phyloP scores from a whole-genome alignment of 2,113 vertebrate species.

The Empidonax traillii region DNA sequence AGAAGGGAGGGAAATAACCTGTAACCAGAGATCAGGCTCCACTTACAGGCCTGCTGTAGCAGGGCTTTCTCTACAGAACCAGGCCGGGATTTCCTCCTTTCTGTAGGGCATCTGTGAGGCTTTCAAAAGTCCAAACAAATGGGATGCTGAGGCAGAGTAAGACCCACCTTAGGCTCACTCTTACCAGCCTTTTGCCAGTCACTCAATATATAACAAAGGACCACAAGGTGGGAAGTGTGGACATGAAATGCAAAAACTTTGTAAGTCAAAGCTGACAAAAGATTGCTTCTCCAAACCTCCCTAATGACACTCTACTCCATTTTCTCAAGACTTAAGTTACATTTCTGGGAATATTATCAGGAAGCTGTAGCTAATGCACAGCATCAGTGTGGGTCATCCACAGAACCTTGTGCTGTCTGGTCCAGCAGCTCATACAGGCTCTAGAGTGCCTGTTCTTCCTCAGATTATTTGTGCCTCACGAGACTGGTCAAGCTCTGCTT shows the following conservation, averaged over 20 bases:
- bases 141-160: background rate
- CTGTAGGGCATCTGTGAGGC: background rate
- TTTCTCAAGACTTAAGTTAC: background rate
- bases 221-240: background rate
- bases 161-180: background rate
- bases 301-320: background rate
- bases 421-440: background rate
- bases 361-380: background rate
- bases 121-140: background rate
- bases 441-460: background rate
- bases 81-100: background rate
- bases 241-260: background rate
- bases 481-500: background rate
- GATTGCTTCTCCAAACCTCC: background rate
- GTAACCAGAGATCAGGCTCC: background rate
- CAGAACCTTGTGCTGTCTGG: background rate
- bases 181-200: background rate
- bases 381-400: background rate
- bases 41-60: background rate
- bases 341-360: background rate
- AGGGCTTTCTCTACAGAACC: background rate
- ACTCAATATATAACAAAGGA: background rate
- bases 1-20: background rate
- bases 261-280: background rate
- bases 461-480: background rate